Conservation (phyloP, 2,888 invertebrate species). For the Lamellibrachia columna region DNA sequence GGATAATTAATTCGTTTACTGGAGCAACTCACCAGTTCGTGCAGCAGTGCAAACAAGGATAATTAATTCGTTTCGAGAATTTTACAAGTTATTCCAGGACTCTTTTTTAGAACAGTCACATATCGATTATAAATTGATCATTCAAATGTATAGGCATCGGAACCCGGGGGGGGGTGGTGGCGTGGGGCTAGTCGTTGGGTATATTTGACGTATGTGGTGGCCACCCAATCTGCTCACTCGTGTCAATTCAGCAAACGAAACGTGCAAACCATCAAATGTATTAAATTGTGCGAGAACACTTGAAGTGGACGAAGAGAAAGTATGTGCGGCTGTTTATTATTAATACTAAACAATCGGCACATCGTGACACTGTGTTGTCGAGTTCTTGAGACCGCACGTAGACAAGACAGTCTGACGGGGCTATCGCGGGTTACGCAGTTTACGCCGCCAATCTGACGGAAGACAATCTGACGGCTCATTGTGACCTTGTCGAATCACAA, state of each 20-base stretch:
- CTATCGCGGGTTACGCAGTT: neutral
- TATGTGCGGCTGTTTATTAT: neutral
- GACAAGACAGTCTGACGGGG: neutral
- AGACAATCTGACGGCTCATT: neutral
- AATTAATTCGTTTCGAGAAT: no score
- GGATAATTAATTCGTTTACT: no score
- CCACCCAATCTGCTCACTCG: neutral
- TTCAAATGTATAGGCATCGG: no score
- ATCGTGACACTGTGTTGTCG: conserved; percentile 16
- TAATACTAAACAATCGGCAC: neutral
- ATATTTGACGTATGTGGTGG: no score
- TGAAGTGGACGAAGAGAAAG: neutral
- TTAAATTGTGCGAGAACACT: neutral
- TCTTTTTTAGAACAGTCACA: no score
- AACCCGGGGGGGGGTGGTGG: no score
- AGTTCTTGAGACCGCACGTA: neutral
- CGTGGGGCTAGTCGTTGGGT: no score
- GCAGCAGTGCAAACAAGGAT: no score
- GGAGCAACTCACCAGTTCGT: no score
- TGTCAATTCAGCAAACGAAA: neutral
- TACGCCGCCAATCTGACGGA: neutral
- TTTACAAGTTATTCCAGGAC: no score
- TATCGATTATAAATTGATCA: no score
- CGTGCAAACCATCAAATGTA: neutral
- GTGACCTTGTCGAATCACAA: neutral